phyloP scores from a whole-genome alignment of 1,140 invertebrate species.

The Heliothis virescens region DNA sequence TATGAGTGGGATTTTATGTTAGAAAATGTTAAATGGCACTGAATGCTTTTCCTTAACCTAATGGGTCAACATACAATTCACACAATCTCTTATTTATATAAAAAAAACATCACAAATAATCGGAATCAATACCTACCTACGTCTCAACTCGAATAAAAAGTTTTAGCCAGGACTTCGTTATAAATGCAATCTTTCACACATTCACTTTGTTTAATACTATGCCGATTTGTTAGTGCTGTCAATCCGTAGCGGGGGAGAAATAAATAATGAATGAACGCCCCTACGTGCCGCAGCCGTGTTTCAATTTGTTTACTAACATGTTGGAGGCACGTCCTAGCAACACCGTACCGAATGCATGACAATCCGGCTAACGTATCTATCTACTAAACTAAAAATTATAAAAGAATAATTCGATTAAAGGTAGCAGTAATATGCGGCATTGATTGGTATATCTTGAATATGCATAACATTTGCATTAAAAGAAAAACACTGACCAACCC shows the following conservation, averaged over 20 bases:
- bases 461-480: no score
- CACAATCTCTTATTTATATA: no score
- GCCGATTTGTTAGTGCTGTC: conserved; percentile 53
- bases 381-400: conserved; percentile 1
- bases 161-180: not conserved
- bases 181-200: conserved; percentile 25
- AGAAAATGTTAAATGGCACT: no score
- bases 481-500: no score
- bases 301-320: conserved; percentile 60
- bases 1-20: no score
- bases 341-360: not conserved
- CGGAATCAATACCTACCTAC: no score
- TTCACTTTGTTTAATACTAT: conserved; percentile 25
- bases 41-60: no score
- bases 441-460: not conserved
- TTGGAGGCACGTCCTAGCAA: conserved; percentile 33
- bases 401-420: not conserved
- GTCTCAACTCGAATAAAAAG: not conserved
- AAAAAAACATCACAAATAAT: no score
- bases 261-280: conserved; percentile 43
- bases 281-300: conserved; percentile 55
- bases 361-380: not conserved
- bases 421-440: not conserved
- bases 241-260: conserved; percentile 36
- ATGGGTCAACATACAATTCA: no score